These are phyloP conservation scores for Helobdella robusta DNA, from an alignment of 2,888 invertebrate species.

Conservation along the genomic window DNA sequence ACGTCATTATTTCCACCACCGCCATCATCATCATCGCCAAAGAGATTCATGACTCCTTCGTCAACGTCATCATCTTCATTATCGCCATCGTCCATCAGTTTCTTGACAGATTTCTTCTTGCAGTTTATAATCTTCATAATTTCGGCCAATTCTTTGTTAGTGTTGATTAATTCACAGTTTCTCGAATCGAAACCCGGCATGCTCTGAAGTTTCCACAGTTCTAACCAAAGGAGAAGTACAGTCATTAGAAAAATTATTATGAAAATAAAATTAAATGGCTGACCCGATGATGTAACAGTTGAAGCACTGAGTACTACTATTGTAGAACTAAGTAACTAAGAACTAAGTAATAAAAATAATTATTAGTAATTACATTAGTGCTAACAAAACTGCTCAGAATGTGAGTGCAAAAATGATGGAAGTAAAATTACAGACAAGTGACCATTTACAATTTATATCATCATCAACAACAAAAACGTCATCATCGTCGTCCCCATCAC, in stretches of 20 bases:
- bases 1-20: constrained; percentile 6
- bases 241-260: neutral
- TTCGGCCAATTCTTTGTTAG: neutral
- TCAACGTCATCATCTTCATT: constrained; percentile 33
- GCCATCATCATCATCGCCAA: constrained; percentile 26
- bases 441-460: too few relatives aligned
- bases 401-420: too few relatives aligned
- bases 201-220: neutral
- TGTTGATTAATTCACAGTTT: neutral
- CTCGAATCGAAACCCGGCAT: neutral
- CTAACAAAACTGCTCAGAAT: too few relatives aligned
- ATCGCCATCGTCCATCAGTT: neutral
- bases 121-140: neutral
- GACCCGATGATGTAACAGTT: too few relatives aligned
- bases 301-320: too few relatives aligned
- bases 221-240: neutral
- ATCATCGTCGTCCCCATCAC: too few relatives aligned
- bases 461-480: too few relatives aligned
- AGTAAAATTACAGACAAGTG: too few relatives aligned
- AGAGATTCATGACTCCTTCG: constrained; percentile 27
- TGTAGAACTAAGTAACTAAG: too few relatives aligned
- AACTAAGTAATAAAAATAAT: too few relatives aligned
- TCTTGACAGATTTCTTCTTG: neutral
- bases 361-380: too few relatives aligned
- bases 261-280: neutral